Base-by-base conservation (phyloP, 2,797 vertebrate genomes). In the Champsocephalus esox region DNA sequence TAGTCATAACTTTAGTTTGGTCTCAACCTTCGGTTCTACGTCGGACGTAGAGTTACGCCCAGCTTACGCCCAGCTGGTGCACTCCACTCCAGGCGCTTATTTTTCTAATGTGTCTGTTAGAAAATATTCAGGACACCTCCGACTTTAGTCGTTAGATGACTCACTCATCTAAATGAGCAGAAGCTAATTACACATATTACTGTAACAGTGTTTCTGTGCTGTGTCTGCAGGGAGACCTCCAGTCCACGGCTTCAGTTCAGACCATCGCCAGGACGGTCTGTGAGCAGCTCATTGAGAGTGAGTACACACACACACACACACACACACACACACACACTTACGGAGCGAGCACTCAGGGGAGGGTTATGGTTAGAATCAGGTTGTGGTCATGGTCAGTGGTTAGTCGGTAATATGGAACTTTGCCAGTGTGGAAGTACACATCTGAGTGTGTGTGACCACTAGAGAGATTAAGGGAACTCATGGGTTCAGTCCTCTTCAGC, bases 201-300 rank as follows among this genome's bases (percentile, higher is more conserved):
- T 21, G 21, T 21, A 51, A 24, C 38, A 2, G 5, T 1, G 1
- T 4, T 4, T 45, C 1, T 73, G 57, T 34, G 41, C 17, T 76
- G 62, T 82, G 8, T 88, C 17, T 70, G 24, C 84, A 99, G 98
- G 98, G 98, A 0, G 98, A 99, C 75, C 91, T 97, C 3, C 98
- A 99, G 93, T 97, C 97, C 0, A 95, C 98, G 0, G 86, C 96
- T 0, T 96, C 96, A 14, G 97, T 99, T 3, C 96, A 98, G 84
- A 92, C 93, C 59, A 98, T 99, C 79, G 98, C 98, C 38, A 92
- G 96, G 50, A 97, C 98, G 93, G 97, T 99, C 73, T 99, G 98
- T 73, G 98, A 99, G 81, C 98, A 99, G 86, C 96, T 99, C 66
- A 98, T 99, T 73, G 97, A 99, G 88, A 97, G 98, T 97, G 86